Percentiles rank a stretch among this genome's conserved stretches.
phyloP scores from a whole-genome alignment of 2,797 vertebrate species.

The Sternotherus odoratus region DNA sequence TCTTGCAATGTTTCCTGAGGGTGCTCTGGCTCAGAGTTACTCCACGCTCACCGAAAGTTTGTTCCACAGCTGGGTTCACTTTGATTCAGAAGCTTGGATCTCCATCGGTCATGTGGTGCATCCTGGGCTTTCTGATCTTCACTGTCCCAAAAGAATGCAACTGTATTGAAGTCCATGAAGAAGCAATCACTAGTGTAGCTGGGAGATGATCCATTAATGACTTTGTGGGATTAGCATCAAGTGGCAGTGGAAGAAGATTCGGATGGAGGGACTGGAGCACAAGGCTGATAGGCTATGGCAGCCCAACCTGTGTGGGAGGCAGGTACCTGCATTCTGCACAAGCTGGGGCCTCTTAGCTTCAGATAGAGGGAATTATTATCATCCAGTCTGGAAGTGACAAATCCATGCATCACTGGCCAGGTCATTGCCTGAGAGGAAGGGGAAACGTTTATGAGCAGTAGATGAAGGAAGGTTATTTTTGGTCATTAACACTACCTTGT shows the following conservation, averaged over 20 bases:
- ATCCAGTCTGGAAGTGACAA: neutral
- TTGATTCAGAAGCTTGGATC: neutral
- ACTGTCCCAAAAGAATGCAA: neutral
- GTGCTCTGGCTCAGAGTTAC: neutral
- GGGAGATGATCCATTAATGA: neutral
- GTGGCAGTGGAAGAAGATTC: neutral
- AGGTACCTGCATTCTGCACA: neutral
- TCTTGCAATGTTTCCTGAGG: neutral
- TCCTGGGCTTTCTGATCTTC: neutral
- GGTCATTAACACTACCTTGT: neutral
- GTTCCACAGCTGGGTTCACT: neutral
- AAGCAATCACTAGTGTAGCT: neutral
- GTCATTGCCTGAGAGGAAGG: neutral
- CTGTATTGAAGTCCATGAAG: neutral
- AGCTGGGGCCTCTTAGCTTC: neutral
- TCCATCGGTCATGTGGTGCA: neutral
- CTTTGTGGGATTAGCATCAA: neutral
- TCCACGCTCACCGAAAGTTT: neutral
- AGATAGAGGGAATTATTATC: neutral
- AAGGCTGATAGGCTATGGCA: neutral
- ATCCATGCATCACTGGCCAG: neutral
- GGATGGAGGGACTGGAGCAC: neutral
- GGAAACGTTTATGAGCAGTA: neutral
- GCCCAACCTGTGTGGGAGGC: neutral
- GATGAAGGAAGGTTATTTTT: neutral